Evolutionary conservation across 2,888 invertebrate species (phyloP).

Genomic region (Idaea dimidiata): DNA sequence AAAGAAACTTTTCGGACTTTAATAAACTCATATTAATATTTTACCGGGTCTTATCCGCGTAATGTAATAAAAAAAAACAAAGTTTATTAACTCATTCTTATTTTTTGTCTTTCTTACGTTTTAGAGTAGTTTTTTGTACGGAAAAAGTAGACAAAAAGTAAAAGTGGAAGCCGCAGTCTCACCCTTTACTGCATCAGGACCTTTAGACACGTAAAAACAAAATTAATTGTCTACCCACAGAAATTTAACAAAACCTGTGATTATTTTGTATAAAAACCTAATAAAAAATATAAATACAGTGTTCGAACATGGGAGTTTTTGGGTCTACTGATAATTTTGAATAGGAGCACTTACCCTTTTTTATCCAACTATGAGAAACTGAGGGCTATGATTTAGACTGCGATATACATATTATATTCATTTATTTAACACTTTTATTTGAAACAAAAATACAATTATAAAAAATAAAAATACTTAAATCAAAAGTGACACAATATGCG

Average conservation of each 20-base stretch:
- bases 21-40: too few relatives aligned
- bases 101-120: too few relatives aligned
- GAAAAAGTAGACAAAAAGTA: neutral
- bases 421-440: too few relatives aligned
- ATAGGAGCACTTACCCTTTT: neutral
- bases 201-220: conserved; percentile 5
- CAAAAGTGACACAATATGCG: too few relatives aligned
- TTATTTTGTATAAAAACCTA: conserved; percentile 5
- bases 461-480: too few relatives aligned
- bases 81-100: too few relatives aligned
- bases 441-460: too few relatives aligned
- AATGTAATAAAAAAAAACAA: too few relatives aligned
- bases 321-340: neutral
- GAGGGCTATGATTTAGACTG: too few relatives aligned
- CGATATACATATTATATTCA: too few relatives aligned
- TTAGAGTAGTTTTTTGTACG: neutral
- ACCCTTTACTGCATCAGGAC: conserved; percentile 7
- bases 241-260: conserved; percentile 18
- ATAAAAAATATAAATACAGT: conserved; percentile 10
- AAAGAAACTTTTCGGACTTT: too few relatives aligned
- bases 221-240: conserved; percentile 23
- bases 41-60: too few relatives aligned
- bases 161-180: neutral
- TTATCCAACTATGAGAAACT: neutral
- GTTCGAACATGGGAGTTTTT: neutral